Percentiles rank a stretch among this genome's conserved stretches.
These are phyloP conservation scores for Cardinalis cardinalis DNA, from an alignment of 2,113 vertebrate genomes.

Conservation along the genomic window DNA sequence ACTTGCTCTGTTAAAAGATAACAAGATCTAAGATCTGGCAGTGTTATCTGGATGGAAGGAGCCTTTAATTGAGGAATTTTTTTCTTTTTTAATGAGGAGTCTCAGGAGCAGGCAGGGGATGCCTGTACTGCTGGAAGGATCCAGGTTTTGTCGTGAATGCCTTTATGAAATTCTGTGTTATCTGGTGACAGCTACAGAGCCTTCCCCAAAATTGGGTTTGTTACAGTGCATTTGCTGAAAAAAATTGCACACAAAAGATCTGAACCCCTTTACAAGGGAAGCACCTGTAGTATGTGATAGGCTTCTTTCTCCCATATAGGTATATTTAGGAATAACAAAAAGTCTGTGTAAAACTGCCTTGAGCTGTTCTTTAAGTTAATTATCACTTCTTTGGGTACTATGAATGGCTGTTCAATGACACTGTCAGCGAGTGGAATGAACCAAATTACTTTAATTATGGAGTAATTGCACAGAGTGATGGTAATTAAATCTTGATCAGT, in stretches of 20 bases:
- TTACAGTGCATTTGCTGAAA: not conserved
- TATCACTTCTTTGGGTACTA: conserved; percentile 80
- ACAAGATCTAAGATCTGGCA: not conserved
- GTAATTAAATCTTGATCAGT: conserved; percentile 99
- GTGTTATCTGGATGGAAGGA: not conserved
- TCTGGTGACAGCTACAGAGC: not conserved
- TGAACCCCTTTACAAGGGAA: not conserved
- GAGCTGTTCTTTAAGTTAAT: conserved; percentile 85
- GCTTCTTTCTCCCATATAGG: conserved; percentile 23
- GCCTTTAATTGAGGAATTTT: not conserved
- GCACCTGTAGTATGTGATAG: not conserved
- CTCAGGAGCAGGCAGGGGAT: not conserved
- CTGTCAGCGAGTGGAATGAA: conserved; percentile 89
- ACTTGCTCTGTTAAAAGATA: not conserved
- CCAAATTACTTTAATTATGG: conserved; percentile 98
- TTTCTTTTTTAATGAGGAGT: not conserved
- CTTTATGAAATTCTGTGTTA: fast-evolving
- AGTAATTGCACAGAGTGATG: conserved; percentile 94
- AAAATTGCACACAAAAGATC: not conserved
- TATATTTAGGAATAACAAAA: conserved; percentile 66
- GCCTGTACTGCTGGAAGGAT: not conserved
- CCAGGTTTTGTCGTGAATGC: not conserved
- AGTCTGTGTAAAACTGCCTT: conserved; percentile 70
- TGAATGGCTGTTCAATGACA: conserved; percentile 86
- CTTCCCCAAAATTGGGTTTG: not conserved